Evolutionary conservation across 2,797 vertebrate genomes (phyloP).

Genomic region (Orestias chungarensis): DNA sequence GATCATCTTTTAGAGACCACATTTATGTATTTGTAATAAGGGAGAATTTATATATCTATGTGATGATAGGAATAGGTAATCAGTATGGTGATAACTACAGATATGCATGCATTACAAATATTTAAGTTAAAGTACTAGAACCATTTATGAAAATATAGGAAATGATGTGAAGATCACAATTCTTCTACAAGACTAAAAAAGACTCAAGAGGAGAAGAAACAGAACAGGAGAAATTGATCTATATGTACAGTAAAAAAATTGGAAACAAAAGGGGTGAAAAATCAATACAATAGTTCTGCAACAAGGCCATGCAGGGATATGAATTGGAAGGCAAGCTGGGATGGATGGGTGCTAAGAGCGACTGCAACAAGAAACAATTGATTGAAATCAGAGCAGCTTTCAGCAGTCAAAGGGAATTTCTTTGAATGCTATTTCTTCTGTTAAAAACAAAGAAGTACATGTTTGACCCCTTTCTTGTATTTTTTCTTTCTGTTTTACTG

Average conservation of each 20-base stretch:
- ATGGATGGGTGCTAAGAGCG: slow-evolving; percentile 20
- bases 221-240: background rate
- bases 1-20: slow-evolving; percentile 15
- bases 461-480: background rate
- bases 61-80: background rate
- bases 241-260: background rate
- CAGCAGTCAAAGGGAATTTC: background rate
- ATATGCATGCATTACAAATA: background rate
- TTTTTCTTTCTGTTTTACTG: background rate
- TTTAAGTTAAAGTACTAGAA: background rate
- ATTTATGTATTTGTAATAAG: background rate
- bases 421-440: background rate
- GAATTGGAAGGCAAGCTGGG: background rate
- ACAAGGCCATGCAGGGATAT: slow-evolving; percentile 15
- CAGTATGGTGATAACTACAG: background rate
- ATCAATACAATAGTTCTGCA: slow-evolving; percentile 53
- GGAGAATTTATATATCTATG: background rate
- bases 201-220: background rate
- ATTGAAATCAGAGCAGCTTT: background rate
- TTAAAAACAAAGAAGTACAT: background rate
- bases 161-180: background rate
- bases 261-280: slow-evolving; percentile 35
- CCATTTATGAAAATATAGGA: background rate
- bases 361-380: slow-evolving; percentile 27
- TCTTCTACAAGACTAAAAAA: background rate